phyloP scores from a whole-genome alignment of 1,140 invertebrate genomes.

The Pseudachorutes palmiensis region DNA sequence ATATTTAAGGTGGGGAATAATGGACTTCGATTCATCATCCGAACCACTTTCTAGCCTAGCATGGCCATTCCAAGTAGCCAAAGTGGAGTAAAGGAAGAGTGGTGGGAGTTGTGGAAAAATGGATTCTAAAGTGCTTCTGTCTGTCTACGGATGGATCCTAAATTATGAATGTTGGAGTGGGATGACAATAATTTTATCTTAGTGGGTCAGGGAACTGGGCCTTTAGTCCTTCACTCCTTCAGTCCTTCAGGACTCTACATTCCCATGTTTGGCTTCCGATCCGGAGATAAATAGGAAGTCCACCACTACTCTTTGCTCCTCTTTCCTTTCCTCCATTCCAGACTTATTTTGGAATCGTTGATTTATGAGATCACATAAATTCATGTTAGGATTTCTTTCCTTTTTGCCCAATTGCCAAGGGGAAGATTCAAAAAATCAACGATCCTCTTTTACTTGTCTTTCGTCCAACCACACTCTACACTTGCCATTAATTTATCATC shows the following conservation, averaged over 20 bases:
- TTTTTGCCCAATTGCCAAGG: not conserved
- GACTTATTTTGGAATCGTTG: not conserved
- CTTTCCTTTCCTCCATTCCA: not conserved
- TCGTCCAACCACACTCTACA: not conserved
- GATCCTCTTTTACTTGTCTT: no score
- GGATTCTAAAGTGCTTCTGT: not conserved
- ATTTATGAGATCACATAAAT: constrained; percentile 3
- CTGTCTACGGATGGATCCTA: not conserved
- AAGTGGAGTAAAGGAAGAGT: not conserved
- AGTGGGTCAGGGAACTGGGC: no score
- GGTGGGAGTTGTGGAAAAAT: not conserved
- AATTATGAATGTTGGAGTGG: not conserved
- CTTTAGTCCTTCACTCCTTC: no score
- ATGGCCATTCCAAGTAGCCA: no score
- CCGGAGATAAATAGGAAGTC: not conserved
- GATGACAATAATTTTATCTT: constrained; percentile 2
- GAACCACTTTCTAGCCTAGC: not conserved
- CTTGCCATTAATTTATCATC: constrained; percentile 6
- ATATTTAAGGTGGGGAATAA: no score
- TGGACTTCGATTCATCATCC: not conserved
- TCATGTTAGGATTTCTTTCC: constrained; percentile 6
- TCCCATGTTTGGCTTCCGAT: no score
- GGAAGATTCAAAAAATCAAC: no score
- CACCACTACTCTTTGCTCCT: not conserved
- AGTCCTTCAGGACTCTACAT: no score